phyloP scores from a whole-genome alignment of 1,140 invertebrate species.

The Chionoecetes opilio region DNA sequence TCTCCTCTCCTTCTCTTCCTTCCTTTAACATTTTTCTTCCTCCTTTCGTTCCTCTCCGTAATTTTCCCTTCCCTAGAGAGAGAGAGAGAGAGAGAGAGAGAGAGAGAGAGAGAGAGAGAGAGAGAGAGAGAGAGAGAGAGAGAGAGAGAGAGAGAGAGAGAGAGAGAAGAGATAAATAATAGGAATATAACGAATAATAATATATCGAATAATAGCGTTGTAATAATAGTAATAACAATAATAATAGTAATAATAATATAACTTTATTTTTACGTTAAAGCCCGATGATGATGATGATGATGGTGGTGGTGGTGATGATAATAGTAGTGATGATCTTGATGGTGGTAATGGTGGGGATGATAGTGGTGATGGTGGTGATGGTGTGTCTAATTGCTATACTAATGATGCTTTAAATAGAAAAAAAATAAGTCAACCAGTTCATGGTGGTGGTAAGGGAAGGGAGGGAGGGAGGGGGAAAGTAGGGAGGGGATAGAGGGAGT shows the following conservation, averaged over 20 bases:
- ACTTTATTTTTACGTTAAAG: too few relatives aligned
- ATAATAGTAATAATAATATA: background rate
- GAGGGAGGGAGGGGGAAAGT: background rate
- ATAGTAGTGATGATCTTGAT: background rate
- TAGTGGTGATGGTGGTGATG: background rate
- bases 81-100: background rate
- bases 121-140: too few relatives aligned
- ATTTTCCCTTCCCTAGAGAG: too few relatives aligned
- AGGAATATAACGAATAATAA: too few relatives aligned
- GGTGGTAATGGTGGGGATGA: background rate
- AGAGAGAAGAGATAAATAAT: too few relatives aligned
- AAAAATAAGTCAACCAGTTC: background rate
- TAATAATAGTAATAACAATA: background rate
- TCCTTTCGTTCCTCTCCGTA: too few relatives aligned
- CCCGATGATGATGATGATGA: background rate
- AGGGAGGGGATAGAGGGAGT: background rate
- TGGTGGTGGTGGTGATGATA: background rate
- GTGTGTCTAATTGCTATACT: background rate
- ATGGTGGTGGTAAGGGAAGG: background rate
- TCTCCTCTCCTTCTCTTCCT: too few relatives aligned
- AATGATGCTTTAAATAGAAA: background rate
- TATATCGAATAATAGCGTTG: background rate
- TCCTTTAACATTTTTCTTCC: too few relatives aligned
- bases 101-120: background rate
- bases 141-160: too few relatives aligned